Percentiles rank a stretch among this genome's conserved stretches.
Evolutionary conservation across 2,113 vertebrate species (phyloP).

Genomic region (Platycercus adscitus): DNA sequence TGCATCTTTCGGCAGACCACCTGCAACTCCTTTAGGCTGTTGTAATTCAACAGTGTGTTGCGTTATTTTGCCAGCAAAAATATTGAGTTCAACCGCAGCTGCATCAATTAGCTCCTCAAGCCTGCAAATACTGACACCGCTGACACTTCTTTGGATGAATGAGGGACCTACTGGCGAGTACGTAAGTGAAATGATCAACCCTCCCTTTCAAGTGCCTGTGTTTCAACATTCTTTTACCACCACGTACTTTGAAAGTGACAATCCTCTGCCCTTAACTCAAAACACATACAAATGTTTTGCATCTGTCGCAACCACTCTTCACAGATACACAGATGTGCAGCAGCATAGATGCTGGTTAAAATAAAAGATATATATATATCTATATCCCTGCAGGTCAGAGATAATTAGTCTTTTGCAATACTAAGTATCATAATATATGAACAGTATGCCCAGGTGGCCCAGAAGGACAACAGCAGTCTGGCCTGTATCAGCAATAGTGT

Average conservation of each 20-base stretch:
- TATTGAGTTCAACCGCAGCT: conserved; percentile 63
- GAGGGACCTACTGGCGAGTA: conserved; percentile 66
- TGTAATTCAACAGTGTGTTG: neutral
- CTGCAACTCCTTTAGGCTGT: conserved; percentile 31
- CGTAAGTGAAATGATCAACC: conserved; percentile 59
- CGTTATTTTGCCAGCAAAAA: conserved; percentile 65
- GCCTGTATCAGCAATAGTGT: neutral
- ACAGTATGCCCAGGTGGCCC: neutral
- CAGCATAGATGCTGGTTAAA: neutral
- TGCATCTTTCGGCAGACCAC: conserved; percentile 40
- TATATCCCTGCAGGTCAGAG: neutral
- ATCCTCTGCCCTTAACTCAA: conserved; percentile 43
- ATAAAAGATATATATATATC: neutral
- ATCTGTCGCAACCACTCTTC: conserved; percentile 8
- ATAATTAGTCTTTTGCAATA: neutral
- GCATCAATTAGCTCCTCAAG: conserved; percentile 66
- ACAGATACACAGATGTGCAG: conserved; percentile 16
- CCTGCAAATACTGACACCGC: conserved; percentile 53
- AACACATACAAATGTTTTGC: conserved; percentile 53
- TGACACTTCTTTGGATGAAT: conserved; percentile 62
- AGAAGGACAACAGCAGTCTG: neutral
- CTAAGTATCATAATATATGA: neutral
- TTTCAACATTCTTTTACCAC: conserved; percentile 58
- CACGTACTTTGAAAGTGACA: conserved; percentile 33
- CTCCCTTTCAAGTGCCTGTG: conserved; percentile 61